These are phyloP conservation scores for Apocrypta bakeri DNA, from an alignment of 1,140 invertebrate species.

Conservation along the genomic window DNA sequence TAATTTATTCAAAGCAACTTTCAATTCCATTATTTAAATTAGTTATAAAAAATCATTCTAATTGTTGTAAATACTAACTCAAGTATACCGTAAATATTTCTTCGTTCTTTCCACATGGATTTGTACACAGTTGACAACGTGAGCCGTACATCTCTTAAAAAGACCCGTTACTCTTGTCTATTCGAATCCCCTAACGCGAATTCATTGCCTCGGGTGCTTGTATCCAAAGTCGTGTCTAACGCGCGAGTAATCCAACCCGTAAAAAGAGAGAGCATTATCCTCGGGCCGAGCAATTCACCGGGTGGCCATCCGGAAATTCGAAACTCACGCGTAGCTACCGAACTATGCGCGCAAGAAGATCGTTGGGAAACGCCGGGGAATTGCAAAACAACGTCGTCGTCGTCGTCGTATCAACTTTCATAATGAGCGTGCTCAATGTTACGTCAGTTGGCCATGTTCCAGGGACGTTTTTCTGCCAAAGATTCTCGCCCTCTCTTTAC, in stretches of 20 bases:
- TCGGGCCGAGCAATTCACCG: conserved; percentile 51
- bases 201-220: conserved; percentile 21
- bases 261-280: conserved; percentile 31
- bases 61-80: too few relatives aligned
- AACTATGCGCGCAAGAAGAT: conserved; percentile 59
- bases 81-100: too few relatives aligned
- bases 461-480: conserved; percentile 56
- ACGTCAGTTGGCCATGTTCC: conserved; percentile 67
- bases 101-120: too few relatives aligned
- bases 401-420: conserved; percentile 66
- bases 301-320: conserved; percentile 60
- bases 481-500: neutral
- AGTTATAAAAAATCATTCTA: too few relatives aligned
- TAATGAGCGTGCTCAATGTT: conserved; percentile 68
- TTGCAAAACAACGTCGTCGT: conserved; percentile 67
- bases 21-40: too few relatives aligned
- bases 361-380: conserved; percentile 54
- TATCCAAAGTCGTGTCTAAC: neutral
- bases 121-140: too few relatives aligned
- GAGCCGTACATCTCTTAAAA: neutral
- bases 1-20: too few relatives aligned
- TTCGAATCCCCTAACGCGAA: neutral
- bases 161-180: neutral
- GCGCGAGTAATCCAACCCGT: neutral
- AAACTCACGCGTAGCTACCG: conserved; percentile 54